phyloP scores from a whole-genome alignment of 1,140 invertebrate genomes.

The Sinonovacula constricta region DNA sequence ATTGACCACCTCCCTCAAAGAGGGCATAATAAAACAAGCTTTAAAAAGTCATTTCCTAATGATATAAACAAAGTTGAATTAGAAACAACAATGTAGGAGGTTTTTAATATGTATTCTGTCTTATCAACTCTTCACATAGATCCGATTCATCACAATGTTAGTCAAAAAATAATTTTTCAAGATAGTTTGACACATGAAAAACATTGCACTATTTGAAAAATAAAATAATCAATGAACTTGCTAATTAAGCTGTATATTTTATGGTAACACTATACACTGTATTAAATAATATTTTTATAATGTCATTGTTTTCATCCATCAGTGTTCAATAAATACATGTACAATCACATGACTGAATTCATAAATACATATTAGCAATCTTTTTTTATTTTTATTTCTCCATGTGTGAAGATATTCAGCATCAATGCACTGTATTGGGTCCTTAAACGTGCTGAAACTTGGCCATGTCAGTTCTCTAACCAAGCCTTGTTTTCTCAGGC shows the following conservation, averaged over 20 bases:
- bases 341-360: background rate
- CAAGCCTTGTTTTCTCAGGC: background rate
- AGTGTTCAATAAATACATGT: too few relatives aligned
- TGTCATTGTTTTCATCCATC: background rate
- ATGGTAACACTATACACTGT: background rate
- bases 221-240: background rate
- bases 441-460: slow-evolving; percentile 26
- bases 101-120: too few relatives aligned
- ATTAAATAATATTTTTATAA: background rate
- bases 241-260: background rate
- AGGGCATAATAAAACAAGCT: too few relatives aligned
- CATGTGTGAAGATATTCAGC: slow-evolving; percentile 17
- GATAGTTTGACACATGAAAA: background rate
- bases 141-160: too few relatives aligned
- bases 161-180: too few relatives aligned
- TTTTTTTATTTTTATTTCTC: slow-evolving; percentile 24
- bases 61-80: too few relatives aligned
- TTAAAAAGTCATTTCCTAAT: too few relatives aligned
- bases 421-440: slow-evolving; percentile 17
- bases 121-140: too few relatives aligned
- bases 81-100: too few relatives aligned
- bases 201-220: background rate
- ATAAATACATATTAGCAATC: slow-evolving; percentile 10
- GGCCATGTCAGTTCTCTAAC: slow-evolving; percentile 10
- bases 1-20: too few relatives aligned